Evolutionary conservation across 2,113 vertebrate species (phyloP).

Genomic region (Ceuthmochares aereus): DNA sequence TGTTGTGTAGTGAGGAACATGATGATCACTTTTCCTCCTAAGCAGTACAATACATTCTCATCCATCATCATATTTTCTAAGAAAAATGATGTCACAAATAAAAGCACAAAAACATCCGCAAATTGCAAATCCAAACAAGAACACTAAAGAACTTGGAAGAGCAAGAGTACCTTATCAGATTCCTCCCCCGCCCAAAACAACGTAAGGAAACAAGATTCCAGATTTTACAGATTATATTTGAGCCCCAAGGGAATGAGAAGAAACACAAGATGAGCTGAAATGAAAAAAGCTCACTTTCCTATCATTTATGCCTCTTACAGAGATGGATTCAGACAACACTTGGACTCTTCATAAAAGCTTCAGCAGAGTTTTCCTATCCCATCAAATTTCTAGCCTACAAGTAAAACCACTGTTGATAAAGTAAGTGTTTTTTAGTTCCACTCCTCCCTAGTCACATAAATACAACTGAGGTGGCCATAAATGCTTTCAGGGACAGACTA

Average conservation of each 20-base stretch:
- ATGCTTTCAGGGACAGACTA: not conserved
- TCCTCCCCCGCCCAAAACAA: rapidly evolving
- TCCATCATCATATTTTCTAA: not conserved
- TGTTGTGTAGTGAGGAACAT: too few species aligned
- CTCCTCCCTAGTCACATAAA: not conserved
- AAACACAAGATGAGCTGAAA: not conserved
- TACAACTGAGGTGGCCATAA: not conserved
- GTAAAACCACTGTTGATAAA: not conserved
- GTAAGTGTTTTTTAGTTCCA: not conserved
- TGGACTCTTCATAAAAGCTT: not conserved
- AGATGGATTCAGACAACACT: not conserved
- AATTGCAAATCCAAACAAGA: not conserved
- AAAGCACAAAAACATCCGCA: not conserved
- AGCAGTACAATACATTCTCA: not conserved
- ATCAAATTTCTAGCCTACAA: not conserved
- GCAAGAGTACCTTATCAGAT: not conserved
- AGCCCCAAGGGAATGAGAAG: not conserved
- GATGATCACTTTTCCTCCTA: not conserved
- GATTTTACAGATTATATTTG: not conserved
- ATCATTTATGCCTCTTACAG: rapidly evolving
- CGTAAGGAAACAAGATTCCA: not conserved
- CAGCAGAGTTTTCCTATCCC: not conserved
- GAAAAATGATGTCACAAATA: not conserved
- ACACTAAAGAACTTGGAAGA: not conserved
- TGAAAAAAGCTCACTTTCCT: not conserved